Percentiles rank a stretch among this genome's conserved stretches.
phyloP scores from a whole-genome alignment of 2,888 invertebrate genomes.

The Pecten maximus region DNA sequence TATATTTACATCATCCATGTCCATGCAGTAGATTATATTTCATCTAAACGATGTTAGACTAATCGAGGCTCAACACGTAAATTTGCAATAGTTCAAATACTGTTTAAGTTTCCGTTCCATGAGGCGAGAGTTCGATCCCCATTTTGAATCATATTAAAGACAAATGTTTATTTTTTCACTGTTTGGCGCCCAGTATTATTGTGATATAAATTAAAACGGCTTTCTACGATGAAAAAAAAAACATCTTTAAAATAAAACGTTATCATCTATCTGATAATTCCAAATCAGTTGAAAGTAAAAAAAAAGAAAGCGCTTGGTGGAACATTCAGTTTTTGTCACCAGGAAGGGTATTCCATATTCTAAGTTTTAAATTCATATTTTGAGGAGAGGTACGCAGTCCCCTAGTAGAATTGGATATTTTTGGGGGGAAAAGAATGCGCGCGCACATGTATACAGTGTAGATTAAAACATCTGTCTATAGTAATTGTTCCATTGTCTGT shows the following conservation, averaged over 20 bases:
- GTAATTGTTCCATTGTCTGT: not conserved
- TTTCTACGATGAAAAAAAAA: too few species aligned
- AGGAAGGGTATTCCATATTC: too few species aligned
- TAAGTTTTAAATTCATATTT: too few species aligned
- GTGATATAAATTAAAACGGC: too few species aligned
- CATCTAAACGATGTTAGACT: not conserved
- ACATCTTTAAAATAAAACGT: too few species aligned
- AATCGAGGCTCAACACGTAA: not conserved
- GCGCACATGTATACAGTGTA: not conserved
- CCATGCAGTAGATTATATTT: not conserved
- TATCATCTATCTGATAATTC: too few species aligned
- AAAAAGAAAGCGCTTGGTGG: too few species aligned
- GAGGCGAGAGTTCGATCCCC: not conserved
- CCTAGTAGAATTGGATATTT: too few species aligned
- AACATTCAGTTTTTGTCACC: too few species aligned
- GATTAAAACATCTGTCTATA: not conserved
- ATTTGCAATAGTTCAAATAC: not conserved
- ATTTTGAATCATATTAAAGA: not conserved
- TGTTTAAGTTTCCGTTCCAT: not conserved
- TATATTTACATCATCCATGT: too few species aligned
- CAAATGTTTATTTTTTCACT: not conserved
- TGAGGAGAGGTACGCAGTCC: too few species aligned
- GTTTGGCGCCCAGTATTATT: not conserved
- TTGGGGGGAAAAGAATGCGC: not conserved
- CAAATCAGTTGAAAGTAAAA: too few species aligned